Evolutionary conservation across 2,888 invertebrate species (phyloP).

Genomic region (Brachyopa scutellaris): DNA sequence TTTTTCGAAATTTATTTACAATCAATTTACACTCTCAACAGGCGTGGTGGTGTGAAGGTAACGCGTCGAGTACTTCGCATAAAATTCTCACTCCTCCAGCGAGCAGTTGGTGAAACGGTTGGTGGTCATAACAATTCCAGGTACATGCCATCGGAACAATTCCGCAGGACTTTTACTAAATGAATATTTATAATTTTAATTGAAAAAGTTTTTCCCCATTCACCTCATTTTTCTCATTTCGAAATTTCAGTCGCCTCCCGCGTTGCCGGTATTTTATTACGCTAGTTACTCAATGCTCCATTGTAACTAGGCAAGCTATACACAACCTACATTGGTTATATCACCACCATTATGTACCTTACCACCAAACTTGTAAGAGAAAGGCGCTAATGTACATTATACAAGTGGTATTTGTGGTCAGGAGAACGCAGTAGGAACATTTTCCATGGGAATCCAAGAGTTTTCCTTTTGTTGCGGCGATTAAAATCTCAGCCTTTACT

Average conservation of each 20-base stretch:
- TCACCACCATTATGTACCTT: no score
- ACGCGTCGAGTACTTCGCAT: background rate
- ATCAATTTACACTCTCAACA: conserved; percentile 52
- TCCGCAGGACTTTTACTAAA: conserved; percentile 65
- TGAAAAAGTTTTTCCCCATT: conserved; percentile 61
- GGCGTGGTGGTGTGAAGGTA: no score
- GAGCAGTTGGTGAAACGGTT: background rate
- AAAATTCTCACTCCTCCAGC: background rate
- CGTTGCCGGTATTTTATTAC: conserved; percentile 45
- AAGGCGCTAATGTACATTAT: conserved; percentile 64
- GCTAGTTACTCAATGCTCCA: conserved; percentile 46
- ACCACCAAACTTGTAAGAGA: background rate
- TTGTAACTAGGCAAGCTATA: background rate
- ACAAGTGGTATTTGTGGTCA: conserved; percentile 61
- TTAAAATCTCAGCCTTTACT: conserved; percentile 38
- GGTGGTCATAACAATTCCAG: conserved; percentile 63
- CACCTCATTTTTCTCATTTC: conserved; percentile 2
- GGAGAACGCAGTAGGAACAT: conserved; percentile 19
- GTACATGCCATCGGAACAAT: conserved; percentile 47
- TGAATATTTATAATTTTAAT: conserved; percentile 73
- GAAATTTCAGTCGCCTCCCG: no score
- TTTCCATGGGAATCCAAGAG: conserved; percentile 37
- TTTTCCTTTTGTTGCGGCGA: conserved; percentile 40
- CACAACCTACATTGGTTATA: no score
- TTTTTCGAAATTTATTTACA: conserved; percentile 59